These are phyloP conservation scores for Orchestes rusci DNA, from an alignment of 2,888 invertebrate genomes.

Conservation along the genomic window DNA sequence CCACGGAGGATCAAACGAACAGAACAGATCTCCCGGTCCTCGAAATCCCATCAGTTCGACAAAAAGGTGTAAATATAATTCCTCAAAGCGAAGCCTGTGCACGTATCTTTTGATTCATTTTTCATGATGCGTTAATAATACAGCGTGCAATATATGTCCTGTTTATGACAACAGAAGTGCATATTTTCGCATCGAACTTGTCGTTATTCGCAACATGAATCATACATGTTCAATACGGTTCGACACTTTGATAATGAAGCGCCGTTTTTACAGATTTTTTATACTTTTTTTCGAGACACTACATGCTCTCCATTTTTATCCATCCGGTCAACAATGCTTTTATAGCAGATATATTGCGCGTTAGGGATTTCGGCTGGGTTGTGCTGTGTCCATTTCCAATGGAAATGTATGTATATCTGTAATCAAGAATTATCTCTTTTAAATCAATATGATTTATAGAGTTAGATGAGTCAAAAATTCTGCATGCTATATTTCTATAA, in stretches of 20 bases:
- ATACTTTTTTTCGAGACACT: slow-evolving; percentile 28
- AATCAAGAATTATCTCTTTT: too few relatives aligned
- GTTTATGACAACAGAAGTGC: slow-evolving; percentile 44
- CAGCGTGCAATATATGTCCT: slow-evolving; percentile 43
- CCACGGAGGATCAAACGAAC: too few relatives aligned
- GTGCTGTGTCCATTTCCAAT: too few relatives aligned
- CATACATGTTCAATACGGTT: slow-evolving; percentile 44
- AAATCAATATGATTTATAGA: too few relatives aligned
- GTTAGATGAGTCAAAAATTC: too few relatives aligned
- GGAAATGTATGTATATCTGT: too few relatives aligned
- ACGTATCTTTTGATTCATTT: slow-evolving; percentile 42
- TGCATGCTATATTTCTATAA: too few relatives aligned
- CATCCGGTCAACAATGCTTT: slow-evolving; percentile 14
- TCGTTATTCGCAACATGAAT: slow-evolving; percentile 43
- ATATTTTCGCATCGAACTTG: slow-evolving; percentile 45
- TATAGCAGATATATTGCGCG: slow-evolving; percentile 9
- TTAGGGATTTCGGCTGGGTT: slow-evolving; percentile 2
- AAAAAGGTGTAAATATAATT: too few relatives aligned
- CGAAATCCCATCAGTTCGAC: too few relatives aligned
- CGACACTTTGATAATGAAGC: slow-evolving; percentile 45
- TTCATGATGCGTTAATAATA: slow-evolving; percentile 45
- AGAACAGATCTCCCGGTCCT: too few relatives aligned
- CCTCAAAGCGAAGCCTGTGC: too few relatives aligned
- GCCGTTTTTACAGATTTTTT: slow-evolving; percentile 29
- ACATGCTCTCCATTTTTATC: slow-evolving; percentile 40